A percentile compares a stretch with the other conserved stretches of the same genome.
Conservation (phyloP, 2,113 vertebrate species). For the Eulemur macaco region DNA sequence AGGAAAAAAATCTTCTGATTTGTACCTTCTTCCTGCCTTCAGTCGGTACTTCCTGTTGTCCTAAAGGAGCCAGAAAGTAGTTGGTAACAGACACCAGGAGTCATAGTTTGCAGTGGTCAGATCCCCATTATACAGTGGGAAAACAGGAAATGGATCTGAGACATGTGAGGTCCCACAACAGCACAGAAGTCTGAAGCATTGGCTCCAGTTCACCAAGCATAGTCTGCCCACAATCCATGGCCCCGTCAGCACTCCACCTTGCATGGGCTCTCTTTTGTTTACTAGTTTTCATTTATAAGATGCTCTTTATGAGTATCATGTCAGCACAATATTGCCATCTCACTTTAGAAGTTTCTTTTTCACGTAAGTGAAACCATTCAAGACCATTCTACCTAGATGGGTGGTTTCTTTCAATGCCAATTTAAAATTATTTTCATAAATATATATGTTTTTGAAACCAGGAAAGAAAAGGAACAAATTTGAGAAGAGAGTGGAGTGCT, state of each 20-base stretch:
- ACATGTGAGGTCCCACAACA: background rate
- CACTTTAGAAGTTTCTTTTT: conserved; percentile 55
- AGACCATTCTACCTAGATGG: conserved; percentile 61
- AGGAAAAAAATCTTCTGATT: background rate
- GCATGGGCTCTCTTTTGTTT: conserved; percentile 1
- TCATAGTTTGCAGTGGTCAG: background rate
- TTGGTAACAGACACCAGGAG: background rate
- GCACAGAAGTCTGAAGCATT: background rate
- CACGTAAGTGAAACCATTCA: conserved; percentile 46
- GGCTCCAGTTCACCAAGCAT: background rate
- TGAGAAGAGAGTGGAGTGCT: conserved; percentile 51
- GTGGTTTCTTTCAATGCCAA: conserved; percentile 72
- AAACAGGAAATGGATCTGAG: background rate
- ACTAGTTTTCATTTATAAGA: conserved; percentile 61
- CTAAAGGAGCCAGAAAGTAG: background rate
- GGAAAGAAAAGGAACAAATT: conserved; percentile 56
- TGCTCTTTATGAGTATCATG: background rate
- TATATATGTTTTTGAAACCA: conserved; percentile 60
- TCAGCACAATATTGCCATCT: conserved; percentile 25
- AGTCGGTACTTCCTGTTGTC: background rate
- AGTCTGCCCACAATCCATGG: too few relatives aligned
- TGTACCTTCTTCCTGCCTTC: background rate
- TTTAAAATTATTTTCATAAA: conserved; percentile 74
- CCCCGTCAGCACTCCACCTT: background rate
- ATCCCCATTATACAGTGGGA: background rate